A percentile compares a stretch with the other conserved stretches of the same genome.
phyloP scores from a whole-genome alignment of 2,113 vertebrate genomes.

The Leptodactylus fuscus region DNA sequence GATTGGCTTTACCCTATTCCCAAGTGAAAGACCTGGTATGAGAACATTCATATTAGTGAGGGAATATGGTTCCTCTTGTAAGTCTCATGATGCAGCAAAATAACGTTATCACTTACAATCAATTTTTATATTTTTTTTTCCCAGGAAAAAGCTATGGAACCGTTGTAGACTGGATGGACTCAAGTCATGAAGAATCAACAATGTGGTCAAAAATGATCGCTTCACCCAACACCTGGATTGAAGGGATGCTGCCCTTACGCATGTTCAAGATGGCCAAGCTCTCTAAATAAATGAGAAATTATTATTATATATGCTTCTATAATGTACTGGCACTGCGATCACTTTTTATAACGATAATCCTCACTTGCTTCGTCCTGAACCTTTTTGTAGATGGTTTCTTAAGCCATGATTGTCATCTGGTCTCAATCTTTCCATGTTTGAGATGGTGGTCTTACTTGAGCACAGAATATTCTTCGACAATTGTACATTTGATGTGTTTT shows the following conservation, averaged over 20 bases:
- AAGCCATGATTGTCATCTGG: background rate
- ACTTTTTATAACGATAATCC: background rate
- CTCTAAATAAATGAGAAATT: constrained; percentile 71
- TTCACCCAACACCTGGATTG: constrained; percentile 85
- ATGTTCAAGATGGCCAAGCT: constrained; percentile 84
- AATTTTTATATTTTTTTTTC: constrained; percentile 20
- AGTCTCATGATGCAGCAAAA: too few relatives aligned
- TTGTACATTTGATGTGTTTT: too few relatives aligned
- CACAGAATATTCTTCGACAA: background rate
- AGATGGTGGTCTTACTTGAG: background rate
- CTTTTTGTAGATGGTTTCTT: background rate
- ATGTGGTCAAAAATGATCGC: constrained; percentile 90
- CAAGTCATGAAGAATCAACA: constrained; percentile 79
- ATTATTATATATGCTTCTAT: background rate
- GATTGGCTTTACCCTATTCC: too few relatives aligned
- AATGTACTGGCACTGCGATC: background rate
- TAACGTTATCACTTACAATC: background rate
- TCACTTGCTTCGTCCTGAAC: background rate
- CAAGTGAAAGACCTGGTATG: too few relatives aligned
- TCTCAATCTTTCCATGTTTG: background rate
- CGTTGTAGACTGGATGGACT: constrained; percentile 93
- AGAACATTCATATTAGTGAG: too few relatives aligned
- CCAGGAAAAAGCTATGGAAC: constrained; percentile 89
- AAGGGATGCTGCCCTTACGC: constrained; percentile 86
- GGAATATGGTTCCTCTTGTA: too few relatives aligned